These are phyloP conservation scores for Microdon myrmicae DNA, from an alignment of 2,888 invertebrate genomes.

Conservation along the genomic window DNA sequence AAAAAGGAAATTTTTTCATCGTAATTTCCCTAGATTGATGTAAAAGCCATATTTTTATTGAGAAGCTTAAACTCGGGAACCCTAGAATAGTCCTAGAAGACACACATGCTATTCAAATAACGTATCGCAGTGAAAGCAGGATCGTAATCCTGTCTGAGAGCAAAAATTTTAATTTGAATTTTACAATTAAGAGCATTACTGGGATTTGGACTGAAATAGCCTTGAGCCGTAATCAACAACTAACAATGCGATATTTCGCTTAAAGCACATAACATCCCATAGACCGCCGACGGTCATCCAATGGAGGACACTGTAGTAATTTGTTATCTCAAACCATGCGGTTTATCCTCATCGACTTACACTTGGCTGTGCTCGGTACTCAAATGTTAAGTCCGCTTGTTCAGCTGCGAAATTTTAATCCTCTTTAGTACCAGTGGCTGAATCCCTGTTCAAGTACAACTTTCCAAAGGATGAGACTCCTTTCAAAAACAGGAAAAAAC, in stretches of 20 bases:
- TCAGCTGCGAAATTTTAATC: slow-evolving; percentile 31
- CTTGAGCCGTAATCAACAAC: slow-evolving; percentile 29
- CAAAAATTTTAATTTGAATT: slow-evolving; percentile 42
- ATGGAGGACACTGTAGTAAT: slow-evolving; percentile 19
- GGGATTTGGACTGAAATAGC: slow-evolving; percentile 18
- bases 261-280: slow-evolving; percentile 18
- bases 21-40: too few relatives aligned
- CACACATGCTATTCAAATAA: slow-evolving; percentile 22
- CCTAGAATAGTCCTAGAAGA: slow-evolving; percentile 6
- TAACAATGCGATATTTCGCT: slow-evolving; percentile 4
- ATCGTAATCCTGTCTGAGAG: slow-evolving; percentile 42
- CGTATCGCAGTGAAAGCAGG: slow-evolving; percentile 5
- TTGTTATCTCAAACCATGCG: neutral
- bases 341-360: slow-evolving; percentile 12
- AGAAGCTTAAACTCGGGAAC: too few relatives aligned
- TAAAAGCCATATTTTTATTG: too few relatives aligned
- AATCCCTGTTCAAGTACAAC: too few relatives aligned
- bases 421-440: too few relatives aligned
- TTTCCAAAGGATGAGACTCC: too few relatives aligned
- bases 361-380: slow-evolving; percentile 13
- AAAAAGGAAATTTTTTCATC: too few relatives aligned
- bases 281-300: slow-evolving; percentile 5
- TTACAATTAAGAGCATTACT: slow-evolving; percentile 41
- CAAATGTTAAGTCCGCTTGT: slow-evolving; percentile 15
- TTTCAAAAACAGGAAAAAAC: too few relatives aligned